phyloP scores from a whole-genome alignment of 2,797 vertebrate genomes.

The Poecilia wingei region DNA sequence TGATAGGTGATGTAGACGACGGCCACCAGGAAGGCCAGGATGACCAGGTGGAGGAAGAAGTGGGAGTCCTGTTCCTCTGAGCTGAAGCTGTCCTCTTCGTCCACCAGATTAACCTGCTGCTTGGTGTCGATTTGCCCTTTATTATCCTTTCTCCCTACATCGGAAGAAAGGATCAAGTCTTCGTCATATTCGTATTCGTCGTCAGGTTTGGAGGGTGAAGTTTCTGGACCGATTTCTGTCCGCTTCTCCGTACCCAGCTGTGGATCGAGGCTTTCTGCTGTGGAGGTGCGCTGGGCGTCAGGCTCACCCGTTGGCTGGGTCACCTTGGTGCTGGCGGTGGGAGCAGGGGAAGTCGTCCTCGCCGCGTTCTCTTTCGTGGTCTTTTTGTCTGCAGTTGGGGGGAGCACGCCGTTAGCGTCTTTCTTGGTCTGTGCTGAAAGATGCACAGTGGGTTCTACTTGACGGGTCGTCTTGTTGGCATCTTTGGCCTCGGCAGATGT shows the following conservation, averaged over 20 bases:
- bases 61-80: conserved; percentile 89
- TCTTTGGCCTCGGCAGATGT: neutral
- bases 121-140: conserved; percentile 19
- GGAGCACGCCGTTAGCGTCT: fast-evolving
- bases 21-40: conserved; percentile 91
- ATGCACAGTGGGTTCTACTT: fast-evolving
- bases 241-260: neutral
- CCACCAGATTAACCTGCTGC: neutral
- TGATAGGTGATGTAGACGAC: conserved; percentile 93
- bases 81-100: conserved; percentile 65
- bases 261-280: neutral
- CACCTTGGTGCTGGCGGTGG: neutral
- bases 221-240: fast-evolving
- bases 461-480: fast-evolving
- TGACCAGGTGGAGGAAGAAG: conserved; percentile 94
- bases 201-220: too few species aligned
- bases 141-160: neutral
- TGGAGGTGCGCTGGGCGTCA: neutral
- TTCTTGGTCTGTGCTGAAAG: fast-evolving
- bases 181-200: fast-evolving
- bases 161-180: fast-evolving
- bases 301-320: neutral
- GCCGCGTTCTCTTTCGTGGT: neutral
- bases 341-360: fast-evolving
- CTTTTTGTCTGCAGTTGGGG: neutral